Evolutionary conservation across 2,113 vertebrate genomes (phyloP).

Genomic region (Chrysochloris asiatica): DNA sequence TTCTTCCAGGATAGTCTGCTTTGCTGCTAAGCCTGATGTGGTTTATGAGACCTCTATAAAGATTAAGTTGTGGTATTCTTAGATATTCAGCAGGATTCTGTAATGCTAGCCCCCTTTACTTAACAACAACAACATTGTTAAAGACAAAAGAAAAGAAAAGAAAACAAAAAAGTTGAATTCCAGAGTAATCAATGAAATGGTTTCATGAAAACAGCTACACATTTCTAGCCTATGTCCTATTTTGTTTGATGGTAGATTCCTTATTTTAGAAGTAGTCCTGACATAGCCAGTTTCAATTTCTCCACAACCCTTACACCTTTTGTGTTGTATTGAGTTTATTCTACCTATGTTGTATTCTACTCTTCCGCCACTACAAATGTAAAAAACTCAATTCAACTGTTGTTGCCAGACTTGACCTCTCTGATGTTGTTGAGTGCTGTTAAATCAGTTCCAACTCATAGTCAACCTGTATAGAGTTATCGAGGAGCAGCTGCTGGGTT

Average conservation of each 20-base stretch:
- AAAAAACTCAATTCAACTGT: neutral
- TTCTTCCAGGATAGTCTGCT: neutral
- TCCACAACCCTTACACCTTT: neutral
- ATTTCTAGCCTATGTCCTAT: neutral
- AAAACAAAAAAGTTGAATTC: neutral
- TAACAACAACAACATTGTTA: no score
- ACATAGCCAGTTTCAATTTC: neutral
- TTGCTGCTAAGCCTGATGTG: neutral
- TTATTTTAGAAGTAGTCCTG: neutral
- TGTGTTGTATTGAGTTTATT: neutral
- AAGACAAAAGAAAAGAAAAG: no score
- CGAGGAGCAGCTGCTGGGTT: no score
- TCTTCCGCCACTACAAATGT: neutral
- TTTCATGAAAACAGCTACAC: neutral
- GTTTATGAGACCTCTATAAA: no score
- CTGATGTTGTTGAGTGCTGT: no score
- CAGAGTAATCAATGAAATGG: neutral
- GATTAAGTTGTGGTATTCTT: neutral
- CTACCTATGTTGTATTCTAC: no score
- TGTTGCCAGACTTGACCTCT: neutral
- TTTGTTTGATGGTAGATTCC: neutral
- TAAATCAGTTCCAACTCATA: no score
- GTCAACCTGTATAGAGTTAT: no score
- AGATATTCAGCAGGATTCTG: neutral
- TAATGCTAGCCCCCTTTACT: neutral